Evolutionary conservation across 2,888 invertebrate genomes (phyloP).

Genomic region (Hemaris fuciformis): DNA sequence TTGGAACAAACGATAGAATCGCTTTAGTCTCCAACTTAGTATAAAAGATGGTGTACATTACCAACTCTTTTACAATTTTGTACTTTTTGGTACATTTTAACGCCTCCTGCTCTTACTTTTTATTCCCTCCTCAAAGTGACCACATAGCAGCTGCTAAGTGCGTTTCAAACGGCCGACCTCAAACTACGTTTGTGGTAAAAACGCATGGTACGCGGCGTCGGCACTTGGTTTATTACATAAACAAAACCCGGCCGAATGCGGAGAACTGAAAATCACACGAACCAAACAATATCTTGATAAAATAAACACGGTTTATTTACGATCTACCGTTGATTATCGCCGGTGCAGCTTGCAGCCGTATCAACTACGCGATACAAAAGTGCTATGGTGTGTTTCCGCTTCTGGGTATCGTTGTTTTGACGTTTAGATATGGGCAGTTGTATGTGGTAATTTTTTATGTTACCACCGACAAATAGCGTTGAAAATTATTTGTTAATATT

Average conservation of each 20-base stretch:
- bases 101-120: not conserved
- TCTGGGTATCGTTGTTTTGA: too few relatives aligned
- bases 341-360: not conserved
- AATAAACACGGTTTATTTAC: conserved; percentile 46
- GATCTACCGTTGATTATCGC: conserved; percentile 22
- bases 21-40: too few relatives aligned
- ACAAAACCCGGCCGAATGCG: not conserved
- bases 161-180: not conserved
- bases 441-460: too few relatives aligned
- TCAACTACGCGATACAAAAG: too few relatives aligned
- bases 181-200: not conserved
- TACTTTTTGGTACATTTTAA: not conserved
- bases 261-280: conserved; percentile 51
- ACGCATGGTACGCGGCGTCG: not conserved
- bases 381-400: too few relatives aligned
- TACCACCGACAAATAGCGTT: too few relatives aligned
- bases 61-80: too few relatives aligned
- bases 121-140: not conserved
- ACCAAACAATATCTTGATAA: conserved; percentile 26
- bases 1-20: not conserved
- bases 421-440: too few relatives aligned
- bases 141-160: not conserved
- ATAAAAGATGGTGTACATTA: too few relatives aligned
- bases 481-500: too few relatives aligned
- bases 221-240: conserved; percentile 6